Base-by-base conservation (phyloP, 2,797 vertebrate genomes). In the Sebastes paucispinis region DNA sequence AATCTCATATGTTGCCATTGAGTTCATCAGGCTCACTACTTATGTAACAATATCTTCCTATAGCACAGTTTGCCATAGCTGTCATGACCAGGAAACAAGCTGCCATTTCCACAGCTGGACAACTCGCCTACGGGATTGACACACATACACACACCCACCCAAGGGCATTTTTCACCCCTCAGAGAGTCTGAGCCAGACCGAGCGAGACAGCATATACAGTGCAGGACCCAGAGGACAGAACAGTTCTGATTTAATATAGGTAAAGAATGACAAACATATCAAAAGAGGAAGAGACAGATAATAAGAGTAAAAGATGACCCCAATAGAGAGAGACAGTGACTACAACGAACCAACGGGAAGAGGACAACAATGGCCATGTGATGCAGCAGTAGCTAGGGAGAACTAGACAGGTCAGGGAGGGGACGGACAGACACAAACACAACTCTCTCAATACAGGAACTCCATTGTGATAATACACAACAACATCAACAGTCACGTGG, bases 401-500 rank as follows among this genome's bases (percentile, higher is more conserved):
- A 81, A 69, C 29, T 34, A 34, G 67, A 83, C 64, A 31, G 55
- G 65, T 77, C 67, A 24, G 65, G 39, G 47, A 60, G 68, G 27
- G 59, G 47, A 54, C 4, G 57, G 47, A 54, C 20, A 74, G 29
- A 75, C 36, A 80, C 68, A 66, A 80, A 81, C 63, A 71, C 67
- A 68, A 80, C 69, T 32, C 18, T 52, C 60, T 82, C 52, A 65
- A 9, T 86, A 76, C 12, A 66, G 43, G n/a, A 64, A 63, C 70
- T 64, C 25, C 31, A 66, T 65, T 83, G 81, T 75, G 74, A 79
- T 62, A 24, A 24, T 24, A 24, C 24, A 24, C 24, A 24, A 24
- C 24, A 24, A 24, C 24, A 24, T 24, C 24, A 24, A 32, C 54
- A 34, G 83, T 90, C 89, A 92, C 85, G 70, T 91, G 89, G 83